These are phyloP conservation scores for Hydrotaea cyrtoneurina DNA, from an alignment of 2,888 invertebrate genomes.

Conservation along the genomic window DNA sequence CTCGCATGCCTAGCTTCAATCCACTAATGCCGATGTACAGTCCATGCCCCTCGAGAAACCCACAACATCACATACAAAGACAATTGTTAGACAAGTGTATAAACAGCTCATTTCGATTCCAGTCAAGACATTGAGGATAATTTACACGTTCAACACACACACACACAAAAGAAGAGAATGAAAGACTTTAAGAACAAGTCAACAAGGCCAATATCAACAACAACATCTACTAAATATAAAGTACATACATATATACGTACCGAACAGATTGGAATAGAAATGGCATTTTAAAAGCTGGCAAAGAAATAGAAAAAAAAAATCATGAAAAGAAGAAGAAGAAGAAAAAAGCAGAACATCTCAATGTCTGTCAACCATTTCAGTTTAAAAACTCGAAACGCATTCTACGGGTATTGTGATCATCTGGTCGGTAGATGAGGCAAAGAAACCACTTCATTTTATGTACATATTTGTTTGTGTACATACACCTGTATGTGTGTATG, in stretches of 20 bases:
- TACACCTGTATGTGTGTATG: background rate
- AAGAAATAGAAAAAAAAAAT: too few relatives aligned
- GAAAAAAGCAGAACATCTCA: constrained; percentile 59
- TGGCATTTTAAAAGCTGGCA: background rate
- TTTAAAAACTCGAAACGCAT: background rate
- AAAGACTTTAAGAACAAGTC: constrained; percentile 1
- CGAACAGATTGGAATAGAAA: background rate
- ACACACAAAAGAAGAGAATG: background rate
- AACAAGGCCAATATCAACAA: background rate
- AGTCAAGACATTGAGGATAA: constrained; percentile 74
- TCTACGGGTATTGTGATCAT: background rate
- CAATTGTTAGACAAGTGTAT: constrained; percentile 46
- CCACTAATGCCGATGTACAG: too few relatives aligned
- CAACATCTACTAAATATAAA: background rate
- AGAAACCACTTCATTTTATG: background rate
- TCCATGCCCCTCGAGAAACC: too few relatives aligned
- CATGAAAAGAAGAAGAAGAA: too few relatives aligned
- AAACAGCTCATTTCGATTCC: constrained; percentile 72
- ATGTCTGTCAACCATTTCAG: constrained; percentile 60
- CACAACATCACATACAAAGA: background rate
- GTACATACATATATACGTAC: background rate
- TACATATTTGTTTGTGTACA: background rate
- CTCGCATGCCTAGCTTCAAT: too few relatives aligned
- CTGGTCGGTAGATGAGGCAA: background rate
- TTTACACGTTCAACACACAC: constrained; percentile 73